A percentile compares a stretch with the other conserved stretches of the same genome.
Evolutionary conservation across 2,113 vertebrate genomes (phyloP).

Genomic region (Peromyscus californicus): DNA sequence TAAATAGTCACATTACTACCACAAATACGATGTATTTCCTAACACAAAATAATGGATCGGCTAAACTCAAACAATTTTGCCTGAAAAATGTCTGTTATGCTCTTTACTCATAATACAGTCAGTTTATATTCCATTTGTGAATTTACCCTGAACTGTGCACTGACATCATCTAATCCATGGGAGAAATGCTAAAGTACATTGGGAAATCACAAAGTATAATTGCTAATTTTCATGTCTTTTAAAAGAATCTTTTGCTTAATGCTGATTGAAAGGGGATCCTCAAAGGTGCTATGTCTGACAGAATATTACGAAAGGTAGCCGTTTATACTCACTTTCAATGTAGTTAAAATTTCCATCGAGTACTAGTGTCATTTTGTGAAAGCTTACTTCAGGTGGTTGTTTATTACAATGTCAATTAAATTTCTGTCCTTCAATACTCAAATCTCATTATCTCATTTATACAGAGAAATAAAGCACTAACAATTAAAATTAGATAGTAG

Average conservation of each 20-base stretch:
- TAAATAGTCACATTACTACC: background rate
- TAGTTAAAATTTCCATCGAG: constrained; percentile 65
- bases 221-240: constrained; percentile 72
- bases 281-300: constrained; percentile 52
- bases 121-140: constrained; percentile 55
- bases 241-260: constrained; percentile 75
- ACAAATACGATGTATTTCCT: constrained; percentile 11
- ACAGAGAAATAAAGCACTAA: constrained; percentile 82
- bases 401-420: constrained; percentile 76
- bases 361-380: constrained; percentile 66
- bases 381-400: constrained; percentile 66
- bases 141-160: constrained; percentile 54
- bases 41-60: background rate
- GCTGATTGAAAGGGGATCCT: constrained; percentile 70
- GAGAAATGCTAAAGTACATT: constrained; percentile 53
- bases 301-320: constrained; percentile 54
- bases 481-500: constrained; percentile 75
- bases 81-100: constrained; percentile 26
- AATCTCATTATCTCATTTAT: constrained; percentile 81
- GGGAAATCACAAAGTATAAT: constrained; percentile 75
- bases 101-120: background rate
- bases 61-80: constrained; percentile 59
- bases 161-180: constrained; percentile 58
- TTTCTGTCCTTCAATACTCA: constrained; percentile 74
- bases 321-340: constrained; percentile 69